Base-by-base conservation (phyloP, 2,888 invertebrate species). In the Nemoura dubitans region DNA sequence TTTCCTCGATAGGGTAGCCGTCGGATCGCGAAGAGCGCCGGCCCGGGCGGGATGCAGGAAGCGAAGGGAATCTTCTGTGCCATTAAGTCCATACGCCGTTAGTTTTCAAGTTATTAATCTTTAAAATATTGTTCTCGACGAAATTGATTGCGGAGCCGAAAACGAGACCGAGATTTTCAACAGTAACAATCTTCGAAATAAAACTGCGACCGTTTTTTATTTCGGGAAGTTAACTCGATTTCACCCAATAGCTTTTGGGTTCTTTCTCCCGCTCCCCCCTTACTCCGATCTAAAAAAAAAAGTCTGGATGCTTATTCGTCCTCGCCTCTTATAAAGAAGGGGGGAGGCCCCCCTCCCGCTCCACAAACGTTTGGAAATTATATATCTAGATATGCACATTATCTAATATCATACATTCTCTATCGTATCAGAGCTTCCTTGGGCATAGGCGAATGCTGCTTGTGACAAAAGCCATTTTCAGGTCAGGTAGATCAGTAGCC, bases 31-130 rank as follows among this genome's bases (percentile, higher is more conserved):
- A n/a, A 78, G 83, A 42, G 27, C 25, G n/a, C n/a, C n/a, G n/a
- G n/a, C n/a, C n/a, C n/a, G n/a, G n/a, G n/a, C n/a, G n/a, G n/a
- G n/a, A n/a, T n/a, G n/a, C n/a, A n/a, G 87, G 59, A 84, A 76
- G 76, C 84, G 84, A 84, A 76, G 59, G 59, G 27, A 86, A 87
- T 87, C 87, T 88, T 88, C 88, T 83, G 30, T 86, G 29, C 86
- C 88, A 88, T 88, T 88, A 86, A 86, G 59, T 87, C 85, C 85
- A 76, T 84, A 86, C 87, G 87, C 86, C 85, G 29, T 86, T 87
- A 87, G 85, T 87, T 87, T 87, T 76, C 76, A 85, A 88, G 86
- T 85, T 88, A 88, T 87, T 87, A 88, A 87, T 85, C 87, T 87
- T 86, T 86, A 83, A 87, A 87, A 85, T 87, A 86, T 87, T 88